A percentile compares a stretch with the other conserved stretches of the same genome.
Evolutionary conservation across 1,140 invertebrate genomes (phyloP).

Genomic region (Hermetia illucens): DNA sequence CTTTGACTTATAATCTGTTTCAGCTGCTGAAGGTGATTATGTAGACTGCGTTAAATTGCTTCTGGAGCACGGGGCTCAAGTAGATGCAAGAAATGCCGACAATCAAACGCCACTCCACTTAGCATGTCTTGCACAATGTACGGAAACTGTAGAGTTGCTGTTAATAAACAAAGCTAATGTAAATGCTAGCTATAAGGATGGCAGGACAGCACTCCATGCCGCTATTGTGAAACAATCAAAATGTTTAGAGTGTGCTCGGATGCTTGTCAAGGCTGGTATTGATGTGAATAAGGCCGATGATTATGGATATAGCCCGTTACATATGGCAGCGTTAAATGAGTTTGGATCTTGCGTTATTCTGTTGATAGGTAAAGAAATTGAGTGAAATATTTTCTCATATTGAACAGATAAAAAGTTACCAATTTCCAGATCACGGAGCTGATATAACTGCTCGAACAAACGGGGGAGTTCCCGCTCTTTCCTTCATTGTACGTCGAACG

Average conservation of each 20-base stretch:
- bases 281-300: conserved; percentile 61
- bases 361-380: conserved; percentile 50
- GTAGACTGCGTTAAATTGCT: conserved; percentile 53
- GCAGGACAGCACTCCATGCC: conserved; percentile 61
- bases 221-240: conserved; percentile 61
- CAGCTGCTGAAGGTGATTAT: conserved; percentile 62
- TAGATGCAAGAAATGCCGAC: conserved; percentile 49
- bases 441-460: conserved; percentile 69
- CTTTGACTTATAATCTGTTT: background rate
- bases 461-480: conserved; percentile 60
- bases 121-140: conserved; percentile 58
- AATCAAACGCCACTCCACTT: conserved; percentile 65
- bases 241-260: conserved; percentile 51
- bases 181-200: conserved; percentile 47
- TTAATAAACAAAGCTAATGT: conserved; percentile 46
- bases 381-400: conserved; percentile 4
- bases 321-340: conserved; percentile 73
- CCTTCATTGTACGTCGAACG: conserved; percentile 64
- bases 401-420: conserved; percentile 3
- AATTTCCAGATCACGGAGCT: conserved; percentile 49
- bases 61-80: conserved; percentile 52
- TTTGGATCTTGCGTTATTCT: conserved; percentile 60
- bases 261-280: conserved; percentile 50
- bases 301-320: conserved; percentile 67
- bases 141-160: conserved; percentile 52